Evolutionary conservation across 2,888 invertebrate genomes (phyloP).

Genomic region (Drosophila phalerata): DNA sequence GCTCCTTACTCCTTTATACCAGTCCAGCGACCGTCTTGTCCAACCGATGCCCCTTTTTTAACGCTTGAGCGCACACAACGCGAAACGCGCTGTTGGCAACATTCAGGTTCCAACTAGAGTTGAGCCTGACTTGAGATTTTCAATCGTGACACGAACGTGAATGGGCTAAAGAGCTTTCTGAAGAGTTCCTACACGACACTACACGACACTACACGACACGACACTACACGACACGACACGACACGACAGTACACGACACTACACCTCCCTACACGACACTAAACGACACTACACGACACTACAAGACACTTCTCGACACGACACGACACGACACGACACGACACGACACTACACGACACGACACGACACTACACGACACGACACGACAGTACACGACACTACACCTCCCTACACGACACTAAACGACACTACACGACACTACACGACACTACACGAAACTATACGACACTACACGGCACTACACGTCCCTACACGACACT

Average conservation of each 20-base stretch:
- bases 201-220: background rate
- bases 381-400: no score
- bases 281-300: background rate
- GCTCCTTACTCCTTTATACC: background rate
- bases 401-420: background rate
- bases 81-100: constrained; percentile 24
- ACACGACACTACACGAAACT: no score
- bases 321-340: background rate
- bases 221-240: background rate
- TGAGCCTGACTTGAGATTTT: constrained; percentile 15
- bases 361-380: no score
- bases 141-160: background rate
- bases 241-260: no score
- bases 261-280: background rate
- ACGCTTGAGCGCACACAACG: constrained; percentile 70
- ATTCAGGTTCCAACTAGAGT: constrained; percentile 15
- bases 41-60: constrained; percentile 24
- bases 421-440: background rate
- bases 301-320: no score
- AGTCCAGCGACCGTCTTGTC: background rate
- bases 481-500: background rate
- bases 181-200: background rate
- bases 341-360: background rate
- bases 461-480: background rate
- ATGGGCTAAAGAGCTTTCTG: background rate